Evolutionary conservation across 2,797 vertebrate species (phyloP).

Genomic region (Sphenopsis melanotis): DNA sequence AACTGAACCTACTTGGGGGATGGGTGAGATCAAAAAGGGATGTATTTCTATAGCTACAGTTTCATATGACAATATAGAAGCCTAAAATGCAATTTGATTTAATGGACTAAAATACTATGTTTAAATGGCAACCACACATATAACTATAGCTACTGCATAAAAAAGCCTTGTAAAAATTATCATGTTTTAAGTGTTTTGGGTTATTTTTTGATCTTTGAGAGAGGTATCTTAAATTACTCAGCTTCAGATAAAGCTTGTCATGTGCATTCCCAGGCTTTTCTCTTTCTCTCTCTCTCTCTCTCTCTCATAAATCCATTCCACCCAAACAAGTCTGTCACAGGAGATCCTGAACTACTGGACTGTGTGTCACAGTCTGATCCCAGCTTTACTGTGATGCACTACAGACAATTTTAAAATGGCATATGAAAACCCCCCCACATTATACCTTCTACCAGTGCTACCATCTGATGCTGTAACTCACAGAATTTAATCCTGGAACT

Average conservation of each 20-base stretch:
- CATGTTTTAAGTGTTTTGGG: not conserved
- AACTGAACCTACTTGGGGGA: not conserved
- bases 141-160: not conserved
- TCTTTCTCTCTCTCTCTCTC: not conserved
- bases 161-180: constrained; percentile 8
- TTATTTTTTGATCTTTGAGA: constrained; percentile 36
- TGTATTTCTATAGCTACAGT: not conserved
- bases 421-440: not conserved
- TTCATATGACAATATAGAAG: not conserved
- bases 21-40: not conserved
- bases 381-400: not conserved
- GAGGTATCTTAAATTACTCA: constrained; percentile 15
- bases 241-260: constrained; percentile 8
- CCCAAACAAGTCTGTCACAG: not conserved
- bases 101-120: not conserved
- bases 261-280: not conserved
- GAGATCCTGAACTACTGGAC: not conserved
- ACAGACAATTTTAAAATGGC: constrained; percentile 52
- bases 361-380: not conserved
- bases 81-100: not conserved
- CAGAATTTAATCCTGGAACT: constrained; percentile 45
- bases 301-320: not conserved
- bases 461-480: constrained; percentile 46
- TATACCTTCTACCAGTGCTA: constrained; percentile 15
- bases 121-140: not conserved